Evolutionary conservation across 2,113 vertebrate species (phyloP).

Genomic region (Pionites leucogaster): DNA sequence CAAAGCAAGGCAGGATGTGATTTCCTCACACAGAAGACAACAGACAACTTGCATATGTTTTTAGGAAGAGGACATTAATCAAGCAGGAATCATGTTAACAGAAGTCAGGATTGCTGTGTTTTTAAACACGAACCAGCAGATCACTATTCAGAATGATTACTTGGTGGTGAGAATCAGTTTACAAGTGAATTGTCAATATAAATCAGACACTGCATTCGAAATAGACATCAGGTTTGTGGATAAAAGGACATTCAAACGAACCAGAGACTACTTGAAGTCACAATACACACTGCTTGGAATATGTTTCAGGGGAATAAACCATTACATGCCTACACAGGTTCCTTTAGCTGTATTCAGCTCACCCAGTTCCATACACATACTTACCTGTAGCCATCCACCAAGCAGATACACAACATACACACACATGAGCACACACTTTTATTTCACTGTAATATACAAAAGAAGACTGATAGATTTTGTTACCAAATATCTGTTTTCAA

Average conservation of each 20-base stretch:
- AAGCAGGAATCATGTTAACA: constrained; percentile 30
- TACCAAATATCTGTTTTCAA: not conserved
- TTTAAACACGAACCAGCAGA: not conserved
- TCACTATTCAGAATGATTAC: not conserved
- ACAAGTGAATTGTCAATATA: not conserved
- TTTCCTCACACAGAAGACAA: not conserved
- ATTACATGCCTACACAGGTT: not conserved
- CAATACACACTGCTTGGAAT: not conserved
- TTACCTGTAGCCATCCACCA: not conserved
- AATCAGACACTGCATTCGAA: not conserved
- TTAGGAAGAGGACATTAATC: constrained; percentile 8
- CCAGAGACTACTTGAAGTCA: not conserved
- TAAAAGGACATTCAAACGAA: not conserved
- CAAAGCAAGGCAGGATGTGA: constrained; percentile 44
- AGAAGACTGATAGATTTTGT: not conserved
- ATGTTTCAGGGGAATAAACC: not conserved
- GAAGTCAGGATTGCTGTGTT: not conserved
- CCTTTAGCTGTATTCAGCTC: not conserved
- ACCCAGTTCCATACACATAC: not conserved
- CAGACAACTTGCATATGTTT: constrained; percentile 13
- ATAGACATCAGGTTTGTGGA: not conserved
- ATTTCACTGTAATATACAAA: not conserved
- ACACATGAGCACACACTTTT: not conserved
- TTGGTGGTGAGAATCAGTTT: not conserved
- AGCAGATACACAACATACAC: not conserved